Conservation (phyloP, 2,888 invertebrate genomes). For the Thysanoteuthis rhombus region DNA sequence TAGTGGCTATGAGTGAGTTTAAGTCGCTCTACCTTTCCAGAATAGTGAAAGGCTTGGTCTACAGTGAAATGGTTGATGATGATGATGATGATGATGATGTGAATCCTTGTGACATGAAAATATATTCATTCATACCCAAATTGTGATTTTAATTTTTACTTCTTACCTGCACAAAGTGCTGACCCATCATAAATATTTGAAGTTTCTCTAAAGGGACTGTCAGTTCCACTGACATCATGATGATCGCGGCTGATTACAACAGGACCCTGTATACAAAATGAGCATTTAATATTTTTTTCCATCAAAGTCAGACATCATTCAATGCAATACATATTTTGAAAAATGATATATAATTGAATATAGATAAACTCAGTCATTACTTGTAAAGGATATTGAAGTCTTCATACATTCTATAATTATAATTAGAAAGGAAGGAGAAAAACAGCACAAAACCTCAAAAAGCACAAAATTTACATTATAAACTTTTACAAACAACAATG, state of each 20-base stretch:
- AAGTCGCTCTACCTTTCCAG: no score
- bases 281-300: not conserved
- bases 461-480: not conserved
- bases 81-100: no score
- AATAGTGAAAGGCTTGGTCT: no score
- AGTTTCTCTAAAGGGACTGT: conserved; percentile 75
- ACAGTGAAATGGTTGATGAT: no score
- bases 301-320: not conserved
- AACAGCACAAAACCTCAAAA: no score
- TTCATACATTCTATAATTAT: no score
- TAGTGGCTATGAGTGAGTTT: no score
- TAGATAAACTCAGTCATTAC: no score
- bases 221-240: conserved; percentile 75
- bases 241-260: conserved; percentile 75
- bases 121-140: not conserved
- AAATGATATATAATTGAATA: no score
- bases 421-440: no score
- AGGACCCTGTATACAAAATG: conserved; percentile 67
- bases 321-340: no score
- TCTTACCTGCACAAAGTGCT: conserved; percentile 72
- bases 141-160: not conserved
- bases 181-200: conserved; percentile 75
- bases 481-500: not conserved
- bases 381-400: no score
- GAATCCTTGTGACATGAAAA: not conserved